These are phyloP conservation scores for Catharus bicknelli DNA, from an alignment of 2,113 vertebrate genomes.

Conservation along the genomic window DNA sequence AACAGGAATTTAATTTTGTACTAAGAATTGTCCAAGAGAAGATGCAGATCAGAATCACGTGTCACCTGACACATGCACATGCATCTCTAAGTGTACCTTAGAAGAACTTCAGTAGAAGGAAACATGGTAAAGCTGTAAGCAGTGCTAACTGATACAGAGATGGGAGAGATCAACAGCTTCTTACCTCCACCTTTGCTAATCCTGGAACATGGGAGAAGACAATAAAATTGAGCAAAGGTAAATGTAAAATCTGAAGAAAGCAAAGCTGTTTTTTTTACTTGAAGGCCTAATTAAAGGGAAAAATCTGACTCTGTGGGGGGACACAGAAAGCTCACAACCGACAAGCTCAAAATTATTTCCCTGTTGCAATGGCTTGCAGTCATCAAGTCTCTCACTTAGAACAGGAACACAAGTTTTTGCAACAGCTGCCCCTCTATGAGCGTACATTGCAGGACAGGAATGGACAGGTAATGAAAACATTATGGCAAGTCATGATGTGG, in stretches of 20 bases:
- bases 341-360: not conserved
- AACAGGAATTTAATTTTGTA: not conserved
- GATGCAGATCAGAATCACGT: not conserved
- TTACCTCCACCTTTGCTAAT: not conserved
- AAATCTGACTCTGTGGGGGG: not conserved
- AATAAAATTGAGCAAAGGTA: not conserved
- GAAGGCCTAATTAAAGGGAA: not conserved
- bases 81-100: not conserved
- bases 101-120: not conserved
- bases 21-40: not conserved
- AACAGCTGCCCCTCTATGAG: fast-evolving
- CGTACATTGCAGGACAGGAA: not conserved
- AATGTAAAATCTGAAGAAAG: not conserved
- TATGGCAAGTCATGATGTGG: not conserved
- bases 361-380: not conserved
- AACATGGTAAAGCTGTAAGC: not conserved
- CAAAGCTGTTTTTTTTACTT: not conserved
- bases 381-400: not conserved
- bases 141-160: not conserved
- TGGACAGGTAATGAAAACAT: not conserved
- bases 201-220: not conserved
- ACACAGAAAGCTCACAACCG: not conserved
- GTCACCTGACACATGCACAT: not conserved
- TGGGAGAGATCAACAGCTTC: not conserved
- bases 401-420: not conserved